Base-by-base conservation (phyloP, 2,113 vertebrate genomes). In the Peucedramus taeniatus region DNA sequence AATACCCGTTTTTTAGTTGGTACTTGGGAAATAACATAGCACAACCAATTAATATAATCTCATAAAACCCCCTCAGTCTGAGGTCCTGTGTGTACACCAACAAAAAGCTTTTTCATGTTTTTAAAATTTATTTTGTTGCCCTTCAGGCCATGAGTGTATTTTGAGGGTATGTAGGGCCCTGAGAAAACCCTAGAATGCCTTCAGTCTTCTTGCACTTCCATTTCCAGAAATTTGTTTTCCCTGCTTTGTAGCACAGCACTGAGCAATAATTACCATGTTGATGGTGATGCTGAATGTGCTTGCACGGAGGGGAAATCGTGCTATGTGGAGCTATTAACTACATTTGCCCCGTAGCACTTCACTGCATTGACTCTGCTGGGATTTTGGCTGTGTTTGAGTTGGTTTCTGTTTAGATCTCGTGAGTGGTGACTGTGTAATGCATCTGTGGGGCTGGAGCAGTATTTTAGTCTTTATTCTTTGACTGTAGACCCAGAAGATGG, bases 241-340 rank as follows among this genome's bases (percentile, higher is more conserved):
- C 49, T 91, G 49, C 75, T 86, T 75, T 75, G 53, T 40, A 89
- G 66, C 69, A 79, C 23, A 90, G 88, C 40, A 49, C 87, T 94
- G 76, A 92, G 75, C 75, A 95, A 90, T 93, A 94, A 94, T 96
- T 95, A 93, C 86, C 80, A 30, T 50, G 76, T 93, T 93, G 91
- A 80, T 87, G 90, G 78, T 26, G 47, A 60, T 63, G 83, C 81
- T 68, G 88, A 93, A 57, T 60, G 72, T 59, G 66, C 68, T 95
- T 4, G n/a, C 64, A 35, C 49, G 53, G 74, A 91, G 85, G 60
- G 76, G 92, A 95, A 96, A 96, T 90, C 0, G 19, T 88, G 94
- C 95, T 86, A 60, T 60, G 69, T 71, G 92, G 92, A 95, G 83
- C 87, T 74, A 64, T 96, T 96, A 96, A 79, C 83, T 92, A 31